A percentile compares a stretch with the other conserved stretches of the same genome.
Evolutionary conservation across 2,888 invertebrate species (phyloP).

Genomic region (Enchytraeus crypticus): DNA sequence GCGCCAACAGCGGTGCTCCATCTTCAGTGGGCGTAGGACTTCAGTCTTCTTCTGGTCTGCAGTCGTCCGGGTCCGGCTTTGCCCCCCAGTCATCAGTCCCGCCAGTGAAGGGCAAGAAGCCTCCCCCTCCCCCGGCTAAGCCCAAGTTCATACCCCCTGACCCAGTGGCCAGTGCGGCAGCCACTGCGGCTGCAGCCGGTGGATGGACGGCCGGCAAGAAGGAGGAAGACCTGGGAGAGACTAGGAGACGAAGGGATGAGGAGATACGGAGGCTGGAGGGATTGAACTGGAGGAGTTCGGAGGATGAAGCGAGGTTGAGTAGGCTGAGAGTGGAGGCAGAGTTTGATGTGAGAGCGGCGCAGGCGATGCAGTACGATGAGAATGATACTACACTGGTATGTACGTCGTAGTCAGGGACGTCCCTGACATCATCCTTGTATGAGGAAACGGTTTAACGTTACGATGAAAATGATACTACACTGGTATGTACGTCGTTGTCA

Average conservation of each 20-base stretch:
- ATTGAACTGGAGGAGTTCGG: constrained; percentile 40
- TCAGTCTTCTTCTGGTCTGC: too few relatives aligned
- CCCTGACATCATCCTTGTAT: too few relatives aligned
- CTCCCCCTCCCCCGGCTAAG: constrained; percentile 21
- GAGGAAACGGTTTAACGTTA: too few relatives aligned
- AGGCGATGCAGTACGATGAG: constrained; percentile 58
- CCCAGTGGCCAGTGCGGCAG: background rate
- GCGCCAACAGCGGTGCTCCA: too few relatives aligned
- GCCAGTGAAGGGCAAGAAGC: constrained; percentile 4
- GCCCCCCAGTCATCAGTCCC: background rate
- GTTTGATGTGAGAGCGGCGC: constrained; percentile 81
- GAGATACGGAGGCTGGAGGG: constrained; percentile 60
- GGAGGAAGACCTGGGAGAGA: constrained; percentile 24
- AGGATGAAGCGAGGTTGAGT: constrained; percentile 40
- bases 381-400: constrained; percentile 18
- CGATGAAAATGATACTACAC: too few relatives aligned
- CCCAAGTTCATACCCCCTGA: constrained; percentile 14
- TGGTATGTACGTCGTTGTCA: too few relatives aligned
- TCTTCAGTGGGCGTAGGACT: background rate
- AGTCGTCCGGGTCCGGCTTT: background rate
- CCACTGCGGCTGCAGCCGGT: constrained; percentile 65
- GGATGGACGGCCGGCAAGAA: constrained; percentile 46
- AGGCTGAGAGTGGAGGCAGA: constrained; percentile 76
- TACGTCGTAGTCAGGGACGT: too few relatives aligned
- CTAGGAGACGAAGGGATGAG: constrained; percentile 16